Conservation (phyloP, 2,113 vertebrate species). For the Tragelaphus imberbis region DNA sequence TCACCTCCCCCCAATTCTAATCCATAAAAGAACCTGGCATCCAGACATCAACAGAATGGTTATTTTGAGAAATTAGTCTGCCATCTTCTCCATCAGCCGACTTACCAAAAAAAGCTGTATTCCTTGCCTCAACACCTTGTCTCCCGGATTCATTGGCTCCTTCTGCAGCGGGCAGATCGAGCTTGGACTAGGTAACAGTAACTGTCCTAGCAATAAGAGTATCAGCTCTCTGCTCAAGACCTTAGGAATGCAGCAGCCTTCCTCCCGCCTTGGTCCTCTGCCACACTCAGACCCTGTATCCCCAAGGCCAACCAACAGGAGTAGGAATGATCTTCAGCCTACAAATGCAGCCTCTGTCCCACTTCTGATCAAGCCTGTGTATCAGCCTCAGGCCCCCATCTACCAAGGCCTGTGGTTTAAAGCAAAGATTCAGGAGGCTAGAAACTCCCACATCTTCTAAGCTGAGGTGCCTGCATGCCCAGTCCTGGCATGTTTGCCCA, state of each 20-base stretch:
- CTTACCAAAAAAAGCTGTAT: not conserved
- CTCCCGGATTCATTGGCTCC: not conserved
- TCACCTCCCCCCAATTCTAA: not conserved
- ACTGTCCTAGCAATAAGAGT: not conserved
- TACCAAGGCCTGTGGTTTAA: not conserved
- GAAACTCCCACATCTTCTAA: not conserved
- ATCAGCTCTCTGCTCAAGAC: not conserved
- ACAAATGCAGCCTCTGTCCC: not conserved
- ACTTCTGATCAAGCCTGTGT: not conserved
- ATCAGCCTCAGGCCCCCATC: not conserved
- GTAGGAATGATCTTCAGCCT: not conserved
- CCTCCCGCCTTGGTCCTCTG: not conserved
- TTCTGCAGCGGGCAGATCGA: not conserved
- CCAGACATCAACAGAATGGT: not conserved
- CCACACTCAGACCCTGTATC: not conserved
- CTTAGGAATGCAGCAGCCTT: not conserved
- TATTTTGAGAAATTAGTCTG: not conserved
- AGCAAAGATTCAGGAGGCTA: not conserved
- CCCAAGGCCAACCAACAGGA: not conserved
- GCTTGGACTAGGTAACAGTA: not conserved
- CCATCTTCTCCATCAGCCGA: rapidly evolving
- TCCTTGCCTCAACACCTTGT: not conserved
- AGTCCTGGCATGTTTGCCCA: not conserved
- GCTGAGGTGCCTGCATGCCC: not conserved
- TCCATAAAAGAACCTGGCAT: not conserved